These are phyloP conservation scores for Holcopasites calliopsidis DNA, from an alignment of 1,140 invertebrate genomes.

Conservation along the genomic window DNA sequence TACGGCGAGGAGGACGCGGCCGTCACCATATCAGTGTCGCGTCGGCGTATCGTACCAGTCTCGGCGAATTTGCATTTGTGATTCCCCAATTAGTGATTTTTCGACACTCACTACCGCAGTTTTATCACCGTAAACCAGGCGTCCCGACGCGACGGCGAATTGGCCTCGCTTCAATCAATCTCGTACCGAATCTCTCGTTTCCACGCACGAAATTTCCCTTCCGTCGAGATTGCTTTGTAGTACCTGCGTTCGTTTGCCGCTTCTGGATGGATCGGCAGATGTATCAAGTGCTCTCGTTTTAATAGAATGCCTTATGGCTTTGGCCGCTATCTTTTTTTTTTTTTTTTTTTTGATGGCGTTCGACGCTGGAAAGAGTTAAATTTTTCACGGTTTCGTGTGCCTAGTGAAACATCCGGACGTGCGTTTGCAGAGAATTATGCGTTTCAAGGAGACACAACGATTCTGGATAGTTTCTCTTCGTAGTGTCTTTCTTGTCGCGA, in stretches of 20 bases:
- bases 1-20: conserved; percentile 32
- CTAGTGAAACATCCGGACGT: too few relatives aligned
- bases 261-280: neutral
- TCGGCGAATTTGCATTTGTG: conserved; percentile 50
- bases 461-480: too few relatives aligned
- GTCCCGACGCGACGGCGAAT: too few relatives aligned
- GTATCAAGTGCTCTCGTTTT: conserved; percentile 1
- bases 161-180: too few relatives aligned
- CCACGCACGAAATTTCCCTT: too few relatives aligned
- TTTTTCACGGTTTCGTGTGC: neutral
- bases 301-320: neutral
- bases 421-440: too few relatives aligned
- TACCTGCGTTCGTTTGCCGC: neutral
- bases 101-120: neutral
- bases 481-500: too few relatives aligned
- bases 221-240: neutral
- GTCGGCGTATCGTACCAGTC: conserved; percentile 24
- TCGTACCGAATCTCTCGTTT: too few relatives aligned
- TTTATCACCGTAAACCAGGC: neutral
- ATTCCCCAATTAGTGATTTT: conserved; percentile 56
- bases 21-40: conserved; percentile 15
- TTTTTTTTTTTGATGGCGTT: too few relatives aligned
- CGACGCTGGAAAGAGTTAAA: neutral
- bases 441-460: too few relatives aligned
- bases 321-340: neutral